Base-by-base conservation (phyloP, 2,113 vertebrate genomes). In the Petrocephalus microphthalmus region DNA sequence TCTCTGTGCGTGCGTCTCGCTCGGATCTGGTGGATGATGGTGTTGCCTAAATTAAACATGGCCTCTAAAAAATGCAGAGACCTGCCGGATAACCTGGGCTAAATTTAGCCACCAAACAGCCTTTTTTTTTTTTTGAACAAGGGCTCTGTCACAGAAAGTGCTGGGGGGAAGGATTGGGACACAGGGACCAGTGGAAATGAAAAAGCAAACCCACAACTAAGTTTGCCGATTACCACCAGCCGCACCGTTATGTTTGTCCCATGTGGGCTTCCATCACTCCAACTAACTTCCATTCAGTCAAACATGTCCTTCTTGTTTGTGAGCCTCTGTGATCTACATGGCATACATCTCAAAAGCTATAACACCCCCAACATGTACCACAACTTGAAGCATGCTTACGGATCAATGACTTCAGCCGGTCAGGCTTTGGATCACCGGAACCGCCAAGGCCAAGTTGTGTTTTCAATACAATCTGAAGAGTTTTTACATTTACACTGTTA, bases 41-140 rank as follows among this genome's bases (percentile, higher is more conserved):
- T 52, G 84, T 56, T 29, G 49, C 84, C 81, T 54, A 51, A 85
- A 85, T 85, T 85, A 85, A 85, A 54, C 29, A 85, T 85, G 84
- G 49, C 84, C 52, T 53, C 25, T 85, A 54, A 54, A 85, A 85
- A 85, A 84, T 78, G 49, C 82, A 84, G 45, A 52, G 45, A 54
- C 84, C 25, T 53, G 29, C 15, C 19, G 52, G 84, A 85, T 54
- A 85, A 54, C 84, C n/a, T 33, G 25, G 17, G 19, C 84, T 85
- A 85, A 85, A 85, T 54, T 85, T 85, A 85, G 52, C 25, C 84
- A 85, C 52, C 13, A 85, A 54, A 85, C 15, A 85, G 47, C 20
- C 33, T 37, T 78, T 53, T 78, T 42, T 20, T 85, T 33, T 29
- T 29, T 19, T 52, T 5, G 25, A 85, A 54, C 52, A 11, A 54